Evolutionary conservation across 2,113 vertebrate species (phyloP).

Genomic region (Albula glossodonta): DNA sequence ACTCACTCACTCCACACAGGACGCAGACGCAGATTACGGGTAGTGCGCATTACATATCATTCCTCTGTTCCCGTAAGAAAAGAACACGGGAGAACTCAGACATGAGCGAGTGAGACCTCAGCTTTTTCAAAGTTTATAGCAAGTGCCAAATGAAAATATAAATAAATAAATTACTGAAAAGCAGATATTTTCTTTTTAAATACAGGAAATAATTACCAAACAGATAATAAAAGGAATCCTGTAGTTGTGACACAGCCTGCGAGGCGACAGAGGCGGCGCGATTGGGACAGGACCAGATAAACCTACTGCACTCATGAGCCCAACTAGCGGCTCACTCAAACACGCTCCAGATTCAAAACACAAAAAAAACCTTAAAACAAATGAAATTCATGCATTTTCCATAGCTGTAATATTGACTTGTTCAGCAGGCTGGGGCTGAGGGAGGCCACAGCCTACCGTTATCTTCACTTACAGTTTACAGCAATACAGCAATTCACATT

Average conservation of each 20-base stretch:
- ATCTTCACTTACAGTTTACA: conserved; percentile 99
- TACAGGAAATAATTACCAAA: conserved; percentile 4
- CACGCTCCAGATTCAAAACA: conserved; percentile 54
- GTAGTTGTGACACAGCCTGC: neutral
- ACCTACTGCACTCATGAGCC: conserved; percentile 36
- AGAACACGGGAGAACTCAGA: neutral
- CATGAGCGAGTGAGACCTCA: neutral
- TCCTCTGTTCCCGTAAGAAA: neutral
- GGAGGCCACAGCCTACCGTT: conserved; percentile 91
- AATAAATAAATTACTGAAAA: conserved; percentile 10
- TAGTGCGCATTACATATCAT: neutral
- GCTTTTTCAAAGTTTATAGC: neutral
- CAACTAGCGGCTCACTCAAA: conserved; percentile 42
- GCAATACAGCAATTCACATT: conserved; percentile 99
- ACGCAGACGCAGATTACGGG: neutral
- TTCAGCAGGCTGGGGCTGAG: conserved; percentile 87
- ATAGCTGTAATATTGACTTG: conserved; percentile 91
- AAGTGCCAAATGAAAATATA: neutral
- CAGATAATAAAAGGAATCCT: neutral
- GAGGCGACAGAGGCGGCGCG: no score
- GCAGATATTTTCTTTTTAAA: neutral
- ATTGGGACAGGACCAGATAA: neutral
- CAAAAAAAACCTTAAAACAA: conserved; percentile 67
- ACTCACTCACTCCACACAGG: neutral
- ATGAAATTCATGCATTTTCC: conserved; percentile 89